Base-by-base conservation (phyloP, 2,888 invertebrate genomes). In the Campoplex nolae region DNA sequence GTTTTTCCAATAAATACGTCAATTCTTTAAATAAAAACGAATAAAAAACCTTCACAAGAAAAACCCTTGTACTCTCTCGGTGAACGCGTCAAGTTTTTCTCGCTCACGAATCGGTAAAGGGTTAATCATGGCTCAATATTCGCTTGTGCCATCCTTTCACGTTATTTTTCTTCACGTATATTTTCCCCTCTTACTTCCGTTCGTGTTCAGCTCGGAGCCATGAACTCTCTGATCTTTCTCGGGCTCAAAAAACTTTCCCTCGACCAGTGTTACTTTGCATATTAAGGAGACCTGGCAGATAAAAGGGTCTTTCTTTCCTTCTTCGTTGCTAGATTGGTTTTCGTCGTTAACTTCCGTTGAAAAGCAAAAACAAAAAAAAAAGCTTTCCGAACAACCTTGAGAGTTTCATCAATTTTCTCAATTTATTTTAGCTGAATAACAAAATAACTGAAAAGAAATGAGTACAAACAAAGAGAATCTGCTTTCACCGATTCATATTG, bases 61-160 rank as follows among this genome's bases (percentile, higher is more conserved):
- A 42, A 45, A 67, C 42, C 48, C 28, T 54, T 32, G n/a, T 75
- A 28, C 56, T 67, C 65, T 56, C 65, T 56, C 70, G 56, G 70
- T 70, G 71, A 84, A 82, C 67, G 78, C 79, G 78, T 54, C 78
- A 87, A 87, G 70, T 86, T 84, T 82, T 74, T 75, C 70, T 82
- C 84, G 54, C 56, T 32, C 74, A 78, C 51, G 74, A 78, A 48
- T 45, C 84, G 78, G 56, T 84, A 87, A 87, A 82, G 87, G 84
- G 84, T 82, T 84, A 87, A 87, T 87, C 70, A 78, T 82, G 75
- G 75, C 78, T 74, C 84, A 78, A 87, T 84, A 84, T 87, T 79
- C 81, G 75, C 78, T 54, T 62, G 82, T 70, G 38, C 77, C 62
- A 62, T 74, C 70, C 80, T 82, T 82, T 84, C 65, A 62, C 75